phyloP scores from a whole-genome alignment of 2,888 invertebrate genomes.

The Leptopterna dolabrata region DNA sequence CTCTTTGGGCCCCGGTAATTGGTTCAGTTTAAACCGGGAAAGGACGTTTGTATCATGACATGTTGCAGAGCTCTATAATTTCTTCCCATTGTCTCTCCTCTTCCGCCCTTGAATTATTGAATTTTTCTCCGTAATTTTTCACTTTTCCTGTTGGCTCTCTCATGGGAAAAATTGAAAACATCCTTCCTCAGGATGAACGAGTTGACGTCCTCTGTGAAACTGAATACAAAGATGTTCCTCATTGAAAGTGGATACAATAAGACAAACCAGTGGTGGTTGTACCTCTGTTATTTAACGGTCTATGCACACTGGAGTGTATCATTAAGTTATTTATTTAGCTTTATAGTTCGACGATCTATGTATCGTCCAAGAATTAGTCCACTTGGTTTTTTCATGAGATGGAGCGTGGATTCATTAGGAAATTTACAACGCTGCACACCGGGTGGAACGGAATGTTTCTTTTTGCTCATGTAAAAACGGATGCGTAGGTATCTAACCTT shows the following conservation, averaged over 20 bases:
- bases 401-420: not conserved
- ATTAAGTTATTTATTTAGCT: constrained; percentile 11
- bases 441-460: no score
- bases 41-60: constrained; percentile 10
- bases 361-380: not conserved
- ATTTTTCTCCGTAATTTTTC: constrained; percentile 20
- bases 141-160: not conserved
- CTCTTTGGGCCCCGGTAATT: constrained; percentile 1
- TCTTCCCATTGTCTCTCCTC: not conserved
- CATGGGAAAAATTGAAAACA: constrained; percentile 39
- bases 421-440: no score
- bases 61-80: constrained; percentile 22
- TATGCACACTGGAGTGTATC: not conserved
- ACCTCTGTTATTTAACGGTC: not conserved
- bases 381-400: not conserved
- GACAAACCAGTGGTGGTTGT: no score
- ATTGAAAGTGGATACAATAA: no score
- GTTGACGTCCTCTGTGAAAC: not conserved
- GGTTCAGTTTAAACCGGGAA: constrained; percentile 9
- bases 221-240: not conserved
- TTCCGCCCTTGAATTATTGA: constrained; percentile 9
- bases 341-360: not conserved
- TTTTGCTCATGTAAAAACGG: no score
- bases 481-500: no score
- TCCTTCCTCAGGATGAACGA: not conserved